Percentiles rank a stretch among this genome's conserved stretches.
Evolutionary conservation across 1,140 invertebrate species (phyloP).

Genomic region (Nasonia vitripennis): DNA sequence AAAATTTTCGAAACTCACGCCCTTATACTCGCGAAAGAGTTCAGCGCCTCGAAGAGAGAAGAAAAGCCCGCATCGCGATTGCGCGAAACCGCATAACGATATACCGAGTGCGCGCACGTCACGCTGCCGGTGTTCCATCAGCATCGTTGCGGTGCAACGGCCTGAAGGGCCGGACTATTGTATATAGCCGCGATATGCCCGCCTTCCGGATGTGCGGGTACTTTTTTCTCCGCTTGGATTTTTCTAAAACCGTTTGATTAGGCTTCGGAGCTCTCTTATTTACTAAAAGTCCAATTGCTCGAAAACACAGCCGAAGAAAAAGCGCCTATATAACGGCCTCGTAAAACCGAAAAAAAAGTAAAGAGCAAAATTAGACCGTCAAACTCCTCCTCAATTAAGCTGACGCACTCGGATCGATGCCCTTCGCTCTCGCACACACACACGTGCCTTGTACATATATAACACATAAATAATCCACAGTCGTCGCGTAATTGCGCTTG

Average conservation of each 20-base stretch:
- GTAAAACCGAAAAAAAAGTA: too few species aligned
- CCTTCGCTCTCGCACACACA: background rate
- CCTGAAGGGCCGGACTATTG: background rate
- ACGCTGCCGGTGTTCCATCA: conserved; percentile 9
- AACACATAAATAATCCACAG: background rate
- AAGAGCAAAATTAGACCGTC: background rate
- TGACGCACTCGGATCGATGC: background rate
- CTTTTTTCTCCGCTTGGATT: too few species aligned
- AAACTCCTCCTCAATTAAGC: background rate
- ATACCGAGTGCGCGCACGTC: background rate
- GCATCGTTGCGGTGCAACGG: background rate
- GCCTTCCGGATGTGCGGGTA: too few species aligned
- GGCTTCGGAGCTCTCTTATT: too few species aligned
- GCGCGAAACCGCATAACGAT: background rate
- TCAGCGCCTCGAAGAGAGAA: background rate
- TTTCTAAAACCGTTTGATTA: too few species aligned
- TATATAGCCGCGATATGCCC: background rate
- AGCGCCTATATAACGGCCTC: too few species aligned
- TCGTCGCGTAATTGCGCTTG: background rate
- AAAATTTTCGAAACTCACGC: background rate
- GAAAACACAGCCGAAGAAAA: too few species aligned
- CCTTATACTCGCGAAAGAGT: background rate
- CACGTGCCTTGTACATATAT: background rate
- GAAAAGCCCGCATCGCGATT: background rate
- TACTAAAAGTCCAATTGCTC: too few species aligned